Conservation (phyloP, 64 coral and sea anemone genomes). For the Astreopora myriophthalma region DNA sequence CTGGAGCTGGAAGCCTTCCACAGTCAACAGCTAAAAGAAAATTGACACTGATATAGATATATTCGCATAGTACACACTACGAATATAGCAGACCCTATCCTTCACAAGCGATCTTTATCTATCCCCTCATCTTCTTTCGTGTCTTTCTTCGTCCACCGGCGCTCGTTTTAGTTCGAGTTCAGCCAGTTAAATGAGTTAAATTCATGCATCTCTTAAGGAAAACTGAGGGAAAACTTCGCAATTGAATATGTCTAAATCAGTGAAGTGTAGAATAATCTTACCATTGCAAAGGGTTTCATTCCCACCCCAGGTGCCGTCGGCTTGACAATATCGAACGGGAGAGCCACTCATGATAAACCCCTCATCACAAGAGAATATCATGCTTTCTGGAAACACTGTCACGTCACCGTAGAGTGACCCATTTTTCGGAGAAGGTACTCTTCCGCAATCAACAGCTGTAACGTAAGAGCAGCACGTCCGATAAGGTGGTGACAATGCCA, state of each 20-base stretch:
- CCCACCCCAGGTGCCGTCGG: constrained; percentile 59
- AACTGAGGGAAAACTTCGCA: too few relatives aligned
- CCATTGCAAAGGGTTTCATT: not conserved
- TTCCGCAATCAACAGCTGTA: constrained; percentile 57
- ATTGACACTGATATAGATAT: not conserved
- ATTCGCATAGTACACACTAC: too few relatives aligned
- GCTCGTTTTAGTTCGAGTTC: too few relatives aligned
- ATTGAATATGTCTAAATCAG: too few relatives aligned
- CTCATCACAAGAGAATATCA: constrained; percentile 35
- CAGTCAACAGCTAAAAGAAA: constrained; percentile 54
- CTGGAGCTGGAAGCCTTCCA: constrained; percentile 20
- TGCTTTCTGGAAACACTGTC: constrained; percentile 15
- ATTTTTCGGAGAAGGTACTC: constrained; percentile 41
- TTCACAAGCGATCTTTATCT: too few relatives aligned
- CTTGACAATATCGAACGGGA: constrained; percentile 6
- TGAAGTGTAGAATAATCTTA: not conserved
- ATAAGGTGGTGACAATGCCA: too few relatives aligned
- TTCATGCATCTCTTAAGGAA: too few relatives aligned
- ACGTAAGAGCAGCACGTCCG: too few relatives aligned
- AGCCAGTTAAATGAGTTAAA: too few relatives aligned
- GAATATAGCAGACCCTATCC: too few relatives aligned
- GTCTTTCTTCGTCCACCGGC: too few relatives aligned
- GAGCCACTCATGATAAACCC: constrained; percentile 50
- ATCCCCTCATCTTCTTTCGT: too few relatives aligned
- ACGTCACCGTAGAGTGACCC: not conserved